Conservation (phyloP, 2,797 vertebrate species). For the Heterohyrax brucei region DNA sequence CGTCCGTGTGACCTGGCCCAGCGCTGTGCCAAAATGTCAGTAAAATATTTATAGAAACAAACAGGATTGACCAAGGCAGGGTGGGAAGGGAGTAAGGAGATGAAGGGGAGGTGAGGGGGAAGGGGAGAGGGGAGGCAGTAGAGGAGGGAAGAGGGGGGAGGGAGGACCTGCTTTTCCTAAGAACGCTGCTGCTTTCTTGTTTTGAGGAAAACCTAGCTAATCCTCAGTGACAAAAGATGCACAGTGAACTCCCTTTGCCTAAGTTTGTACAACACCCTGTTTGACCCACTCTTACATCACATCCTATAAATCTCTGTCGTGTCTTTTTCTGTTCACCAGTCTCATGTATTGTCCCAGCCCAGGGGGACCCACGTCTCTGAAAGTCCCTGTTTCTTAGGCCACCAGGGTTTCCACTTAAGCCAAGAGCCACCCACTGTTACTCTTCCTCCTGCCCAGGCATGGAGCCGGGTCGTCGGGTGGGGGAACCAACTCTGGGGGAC, state of each 20-base stretch:
- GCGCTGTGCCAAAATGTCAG: not conserved
- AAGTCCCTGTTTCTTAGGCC: not conserved
- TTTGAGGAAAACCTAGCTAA: conserved; percentile 17
- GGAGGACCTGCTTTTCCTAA: not conserved
- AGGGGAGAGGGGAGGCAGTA: not conserved
- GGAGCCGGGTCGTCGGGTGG: not conserved
- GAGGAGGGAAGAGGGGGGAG: too few species aligned
- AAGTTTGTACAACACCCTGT: not conserved
- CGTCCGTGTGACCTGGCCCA: not conserved
- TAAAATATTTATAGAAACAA: conserved; percentile 45
- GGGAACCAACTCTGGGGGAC: not conserved
- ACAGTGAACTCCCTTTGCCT: not conserved
- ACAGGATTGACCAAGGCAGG: conserved; percentile 16
- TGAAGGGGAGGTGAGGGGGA: not conserved
- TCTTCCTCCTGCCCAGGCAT: not conserved
- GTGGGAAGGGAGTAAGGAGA: not conserved
- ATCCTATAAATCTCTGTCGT: not conserved
- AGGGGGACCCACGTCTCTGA: not conserved
- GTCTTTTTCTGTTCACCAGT: not conserved
- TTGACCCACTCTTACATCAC: not conserved
- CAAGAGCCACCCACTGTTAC: not conserved
- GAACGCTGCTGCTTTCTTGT: not conserved
- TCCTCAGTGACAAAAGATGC: conserved; percentile 6
- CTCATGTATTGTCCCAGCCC: not conserved
- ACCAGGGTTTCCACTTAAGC: too few species aligned